Conservation (phyloP, 1,140 invertebrate genomes). For the Cydia amplana region DNA sequence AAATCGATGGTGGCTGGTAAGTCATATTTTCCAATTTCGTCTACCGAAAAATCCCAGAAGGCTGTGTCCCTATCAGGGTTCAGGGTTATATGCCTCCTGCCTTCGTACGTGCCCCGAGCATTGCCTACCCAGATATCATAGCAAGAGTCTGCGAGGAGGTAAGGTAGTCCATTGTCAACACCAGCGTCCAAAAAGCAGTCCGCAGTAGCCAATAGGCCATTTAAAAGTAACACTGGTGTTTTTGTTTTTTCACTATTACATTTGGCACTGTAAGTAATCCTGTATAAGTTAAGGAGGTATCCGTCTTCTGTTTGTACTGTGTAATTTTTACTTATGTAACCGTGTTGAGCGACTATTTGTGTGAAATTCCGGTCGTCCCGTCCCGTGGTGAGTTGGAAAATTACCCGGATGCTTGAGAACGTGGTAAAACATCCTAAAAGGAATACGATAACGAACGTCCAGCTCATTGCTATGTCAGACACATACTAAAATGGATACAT, state of each 20-base stretch:
- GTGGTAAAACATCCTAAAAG: background rate
- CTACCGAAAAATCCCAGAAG: constrained; percentile 80
- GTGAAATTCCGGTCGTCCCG: constrained; percentile 51
- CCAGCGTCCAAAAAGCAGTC: constrained; percentile 84
- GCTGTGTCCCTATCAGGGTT: constrained; percentile 76
- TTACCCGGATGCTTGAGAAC: background rate
- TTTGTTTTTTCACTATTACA: constrained; percentile 34
- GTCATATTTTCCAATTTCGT: constrained; percentile 87
- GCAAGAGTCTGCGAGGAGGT: constrained; percentile 84
- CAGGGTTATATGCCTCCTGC: constrained; percentile 77
- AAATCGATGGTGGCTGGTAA: constrained; percentile 87
- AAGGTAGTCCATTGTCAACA: constrained; percentile 82
- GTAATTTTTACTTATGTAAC: constrained; percentile 54
- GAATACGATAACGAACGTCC: constrained; percentile 8
- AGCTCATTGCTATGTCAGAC: background rate
- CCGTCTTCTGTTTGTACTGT: constrained; percentile 73
- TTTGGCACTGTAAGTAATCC: constrained; percentile 61
- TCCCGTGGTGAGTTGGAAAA: background rate
- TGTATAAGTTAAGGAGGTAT: constrained; percentile 74
- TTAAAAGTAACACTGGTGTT: constrained; percentile 70
- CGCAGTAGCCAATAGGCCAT: constrained; percentile 85
- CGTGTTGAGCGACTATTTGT: constrained; percentile 44
- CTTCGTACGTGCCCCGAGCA: constrained; percentile 84
- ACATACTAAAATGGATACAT: background rate
- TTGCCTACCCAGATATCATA: constrained; percentile 90